A percentile compares a stretch with the other conserved stretches of the same genome.
These are phyloP conservation scores for Okapia johnstoni DNA, from an alignment of 2,113 vertebrate species.

Conservation along the genomic window DNA sequence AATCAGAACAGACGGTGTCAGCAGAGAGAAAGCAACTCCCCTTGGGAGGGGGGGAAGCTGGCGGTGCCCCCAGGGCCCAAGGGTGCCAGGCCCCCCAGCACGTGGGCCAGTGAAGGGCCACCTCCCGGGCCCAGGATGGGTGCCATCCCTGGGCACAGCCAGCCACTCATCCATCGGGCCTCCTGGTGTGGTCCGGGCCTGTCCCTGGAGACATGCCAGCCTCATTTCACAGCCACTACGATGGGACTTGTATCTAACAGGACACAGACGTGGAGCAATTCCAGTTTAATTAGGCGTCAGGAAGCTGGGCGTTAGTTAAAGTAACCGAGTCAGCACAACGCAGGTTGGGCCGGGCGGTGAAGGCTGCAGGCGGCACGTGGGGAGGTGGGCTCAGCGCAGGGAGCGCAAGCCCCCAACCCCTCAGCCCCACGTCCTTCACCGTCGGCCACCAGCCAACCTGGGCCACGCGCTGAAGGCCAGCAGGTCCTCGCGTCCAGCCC, in stretches of 20 bases:
- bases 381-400: background rate
- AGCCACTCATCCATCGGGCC: background rate
- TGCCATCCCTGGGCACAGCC: background rate
- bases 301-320: conserved; percentile 76
- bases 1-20: background rate
- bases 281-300: conserved; percentile 60
- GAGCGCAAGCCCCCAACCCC: accelerated
- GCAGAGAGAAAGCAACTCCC: background rate
- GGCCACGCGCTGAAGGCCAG: background rate
- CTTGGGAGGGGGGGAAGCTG: accelerated
- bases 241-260: conserved; percentile 68
- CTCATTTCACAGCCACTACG: conserved; percentile 14
- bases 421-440: background rate
- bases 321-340: conserved; percentile 61
- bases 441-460: background rate
- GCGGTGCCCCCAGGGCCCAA: background rate
- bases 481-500: accelerated
- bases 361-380: background rate
- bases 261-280: conserved; percentile 66
- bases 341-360: conserved; percentile 30
- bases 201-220: background rate
- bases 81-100: background rate
- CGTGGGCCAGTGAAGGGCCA: background rate
- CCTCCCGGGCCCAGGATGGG: background rate
- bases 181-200: background rate